Evolutionary conservation across 2,888 invertebrate genomes (phyloP).

Genomic region (Aethes cnicana): DNA sequence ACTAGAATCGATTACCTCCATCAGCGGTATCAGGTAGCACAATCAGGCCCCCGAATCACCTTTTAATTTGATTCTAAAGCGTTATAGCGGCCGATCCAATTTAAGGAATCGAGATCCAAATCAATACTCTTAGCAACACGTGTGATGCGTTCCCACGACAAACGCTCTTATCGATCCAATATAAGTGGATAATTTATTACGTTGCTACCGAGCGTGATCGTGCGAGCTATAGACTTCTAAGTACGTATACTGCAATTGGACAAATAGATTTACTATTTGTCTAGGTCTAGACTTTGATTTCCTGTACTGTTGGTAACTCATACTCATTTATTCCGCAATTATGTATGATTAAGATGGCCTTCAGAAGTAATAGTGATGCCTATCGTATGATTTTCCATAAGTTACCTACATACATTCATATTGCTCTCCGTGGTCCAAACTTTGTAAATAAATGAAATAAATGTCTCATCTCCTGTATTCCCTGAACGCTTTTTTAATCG

Average conservation of each 20-base stretch:
- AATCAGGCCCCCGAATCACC: constrained; percentile 26
- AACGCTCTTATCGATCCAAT: constrained; percentile 36
- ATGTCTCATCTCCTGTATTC: neutral
- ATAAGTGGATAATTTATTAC: constrained; percentile 21
- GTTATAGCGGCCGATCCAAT: constrained; percentile 22
- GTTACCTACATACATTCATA: neutral
- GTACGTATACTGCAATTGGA: constrained; percentile 16
- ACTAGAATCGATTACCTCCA: constrained; percentile 36
- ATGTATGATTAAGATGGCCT: neutral
- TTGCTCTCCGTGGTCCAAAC: too few relatives aligned
- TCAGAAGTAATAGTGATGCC: too few relatives aligned
- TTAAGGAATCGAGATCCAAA: constrained; percentile 16
- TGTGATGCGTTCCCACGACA: constrained; percentile 44
- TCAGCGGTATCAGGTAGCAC: constrained; percentile 34
- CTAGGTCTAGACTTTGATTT: constrained; percentile 1
- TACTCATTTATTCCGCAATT: neutral
- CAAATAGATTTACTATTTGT: neutral
- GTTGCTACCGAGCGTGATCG: constrained; percentile 22
- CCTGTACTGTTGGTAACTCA: neutral
- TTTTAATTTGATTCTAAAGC: constrained; percentile 24
- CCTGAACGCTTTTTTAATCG: constrained; percentile 3
- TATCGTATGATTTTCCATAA: neutral
- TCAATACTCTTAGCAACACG: constrained; percentile 35
- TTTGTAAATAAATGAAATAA: too few relatives aligned
- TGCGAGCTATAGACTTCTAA: constrained; percentile 16